These are phyloP conservation scores for Perognathus longimembris DNA, from an alignment of 2,113 vertebrate species.

Conservation along the genomic window DNA sequence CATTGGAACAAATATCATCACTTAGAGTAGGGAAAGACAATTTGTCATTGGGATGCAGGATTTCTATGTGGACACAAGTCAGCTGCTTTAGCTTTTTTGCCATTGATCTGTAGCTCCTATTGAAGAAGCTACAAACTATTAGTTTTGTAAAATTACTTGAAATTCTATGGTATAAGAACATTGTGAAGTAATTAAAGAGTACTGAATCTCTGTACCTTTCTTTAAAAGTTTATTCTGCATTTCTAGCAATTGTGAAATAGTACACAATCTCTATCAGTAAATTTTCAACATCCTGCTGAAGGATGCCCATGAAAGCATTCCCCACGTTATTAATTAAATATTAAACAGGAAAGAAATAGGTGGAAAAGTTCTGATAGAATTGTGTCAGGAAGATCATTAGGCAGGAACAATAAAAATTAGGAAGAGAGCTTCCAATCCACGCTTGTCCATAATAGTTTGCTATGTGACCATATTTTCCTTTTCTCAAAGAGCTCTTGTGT, in stretches of 20 bases:
- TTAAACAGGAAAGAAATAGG: not conserved
- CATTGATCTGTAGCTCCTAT: not conserved
- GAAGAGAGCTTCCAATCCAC: not conserved
- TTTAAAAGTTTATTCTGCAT: not conserved
- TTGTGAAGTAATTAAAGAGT: conserved; percentile 1
- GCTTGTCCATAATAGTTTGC: not conserved
- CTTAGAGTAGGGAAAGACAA: not conserved
- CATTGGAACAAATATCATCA: not conserved
- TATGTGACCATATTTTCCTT: not conserved
- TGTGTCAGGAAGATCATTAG: conserved; percentile 11
- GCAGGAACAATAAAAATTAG: not conserved
- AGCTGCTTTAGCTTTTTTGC: not conserved
- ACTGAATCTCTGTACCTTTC: not conserved
- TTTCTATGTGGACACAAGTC: not conserved
- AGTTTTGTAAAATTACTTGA: conserved; percentile 33
- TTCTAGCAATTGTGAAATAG: not conserved
- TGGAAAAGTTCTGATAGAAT: not conserved
- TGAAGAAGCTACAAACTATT: not conserved
- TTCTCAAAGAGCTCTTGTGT: not conserved
- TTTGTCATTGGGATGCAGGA: not conserved
- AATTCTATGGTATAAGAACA: not conserved
- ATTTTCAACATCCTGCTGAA: not conserved
- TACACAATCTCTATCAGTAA: not conserved
- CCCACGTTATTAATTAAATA: not conserved
- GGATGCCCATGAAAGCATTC: not conserved